Base-by-base conservation (phyloP, 2,797 vertebrate genomes). In the Ctenochaetus hawaiiensis region DNA sequence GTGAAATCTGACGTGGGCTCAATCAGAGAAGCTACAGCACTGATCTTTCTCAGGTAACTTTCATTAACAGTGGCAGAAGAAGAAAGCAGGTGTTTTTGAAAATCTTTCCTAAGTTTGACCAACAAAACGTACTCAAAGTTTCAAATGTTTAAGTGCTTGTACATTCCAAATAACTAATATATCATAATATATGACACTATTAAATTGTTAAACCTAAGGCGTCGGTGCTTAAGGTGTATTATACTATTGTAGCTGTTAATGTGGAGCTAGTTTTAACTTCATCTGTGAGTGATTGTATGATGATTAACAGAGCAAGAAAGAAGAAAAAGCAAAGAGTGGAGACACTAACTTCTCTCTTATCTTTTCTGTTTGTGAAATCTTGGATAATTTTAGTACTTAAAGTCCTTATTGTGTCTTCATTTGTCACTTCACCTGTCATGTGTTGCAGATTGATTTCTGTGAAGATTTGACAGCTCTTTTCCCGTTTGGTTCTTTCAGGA, bases 1-100 rank as follows among this genome's bases (percentile, higher is more conserved):
- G 16, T 89, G 75, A 84, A 86, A 83, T 84, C 78, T 72, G 69
- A 90, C 82, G 79, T 75, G 73, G 63, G 47, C 79, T 83, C 64
- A n/a, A 71, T 49, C 69, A 72, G 63, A 77, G 72, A 58, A 43
- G 70, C 63, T 8, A 8, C 45, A 45, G 49, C 51, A 22, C 79
- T 71, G 45, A 75, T 77, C 76, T 62, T n/a, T 51, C 67, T 80
- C 81, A 82, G 71, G 81, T 74, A 64, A 58, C 52, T 41, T 51
- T 66, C 17, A 20, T 37, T 47, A 43, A 54, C 44, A 1, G 49
- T 1, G 6, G 6, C 14, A 16, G 45, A n/a, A 4, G 37, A 64
- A 53, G 12, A 11, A 39, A 22, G 48, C 8, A 13, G 6, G 26
- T 44, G n/a, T 45, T 17, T 26, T 57, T 16, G 11, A 52, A 4